Conservation (phyloP, 2,888 invertebrate genomes). For the Apodemia zela region DNA sequence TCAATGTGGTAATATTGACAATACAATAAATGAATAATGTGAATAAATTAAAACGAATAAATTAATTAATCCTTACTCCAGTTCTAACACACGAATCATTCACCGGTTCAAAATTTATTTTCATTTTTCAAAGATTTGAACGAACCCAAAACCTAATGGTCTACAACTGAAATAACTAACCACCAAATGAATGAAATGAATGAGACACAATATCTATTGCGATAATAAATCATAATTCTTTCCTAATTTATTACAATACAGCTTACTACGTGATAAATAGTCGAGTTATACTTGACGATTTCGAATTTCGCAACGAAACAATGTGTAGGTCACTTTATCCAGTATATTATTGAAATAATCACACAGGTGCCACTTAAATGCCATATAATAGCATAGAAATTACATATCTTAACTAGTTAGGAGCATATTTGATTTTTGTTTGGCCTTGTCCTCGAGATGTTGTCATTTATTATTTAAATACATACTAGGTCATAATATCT, state of each 20-base stretch:
- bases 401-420: conserved; percentile 28
- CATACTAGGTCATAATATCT: not conserved
- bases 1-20: no score
- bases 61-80: no score
- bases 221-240: not conserved
- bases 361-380: conserved; percentile 32
- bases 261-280: conserved; percentile 3
- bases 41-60: no score
- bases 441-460: conserved; percentile 30
- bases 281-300: conserved; percentile 25
- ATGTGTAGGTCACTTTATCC: conserved; percentile 31
- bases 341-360: conserved; percentile 33
- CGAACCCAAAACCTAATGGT: no score
- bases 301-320: conserved; percentile 27
- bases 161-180: no score
- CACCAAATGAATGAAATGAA: not conserved
- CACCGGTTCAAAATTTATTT: no score
- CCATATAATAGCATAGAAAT: conserved; percentile 26
- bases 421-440: conserved; percentile 21
- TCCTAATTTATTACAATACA: not conserved
- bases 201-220: not conserved
- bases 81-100: no score
- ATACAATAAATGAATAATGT: no score
- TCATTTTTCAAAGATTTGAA: no score
- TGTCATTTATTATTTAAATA: conserved; percentile 10